Percentiles rank a stretch among this genome's conserved stretches.
These are phyloP conservation scores for Camponotus pennsylvanicus DNA, from an alignment of 1,140 invertebrate genomes.

Conservation along the genomic window DNA sequence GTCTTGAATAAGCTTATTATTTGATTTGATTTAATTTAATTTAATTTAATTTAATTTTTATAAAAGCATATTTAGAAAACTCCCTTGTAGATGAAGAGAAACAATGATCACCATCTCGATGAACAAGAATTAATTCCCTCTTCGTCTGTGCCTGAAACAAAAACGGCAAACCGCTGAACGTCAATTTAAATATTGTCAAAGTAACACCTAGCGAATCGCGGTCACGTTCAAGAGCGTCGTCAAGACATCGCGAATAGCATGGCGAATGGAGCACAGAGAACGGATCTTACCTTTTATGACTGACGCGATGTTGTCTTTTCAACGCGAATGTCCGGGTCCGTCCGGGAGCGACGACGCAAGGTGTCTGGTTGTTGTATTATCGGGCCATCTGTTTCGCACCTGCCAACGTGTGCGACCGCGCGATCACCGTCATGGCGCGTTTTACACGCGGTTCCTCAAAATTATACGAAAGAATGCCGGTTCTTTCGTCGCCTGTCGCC, in stretches of 20 bases:
- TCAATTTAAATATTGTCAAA: neutral
- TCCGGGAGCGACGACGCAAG: constrained; percentile 54
- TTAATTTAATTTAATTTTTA: neutral
- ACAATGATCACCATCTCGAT: neutral
- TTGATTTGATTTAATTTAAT: too few species aligned
- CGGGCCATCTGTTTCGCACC: constrained; percentile 84
- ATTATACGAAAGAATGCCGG: constrained; percentile 31
- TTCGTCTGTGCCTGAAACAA: neutral
- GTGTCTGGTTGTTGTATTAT: constrained; percentile 70
- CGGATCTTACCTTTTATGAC: constrained; percentile 29
- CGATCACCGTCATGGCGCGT: constrained; percentile 80
- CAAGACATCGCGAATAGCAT: neutral
- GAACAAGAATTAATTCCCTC: neutral
- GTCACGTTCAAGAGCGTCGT: neutral
- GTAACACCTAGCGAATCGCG: neutral
- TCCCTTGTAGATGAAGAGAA: neutral
- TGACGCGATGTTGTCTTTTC: constrained; percentile 40
- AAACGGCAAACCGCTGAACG: neutral
- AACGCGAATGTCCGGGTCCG: constrained; percentile 29
- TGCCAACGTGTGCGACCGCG: constrained; percentile 76
- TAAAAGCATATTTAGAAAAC: neutral
- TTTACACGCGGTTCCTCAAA: constrained; percentile 50
- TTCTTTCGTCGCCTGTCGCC: constrained; percentile 1
- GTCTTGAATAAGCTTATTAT: neutral
- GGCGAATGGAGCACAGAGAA: constrained; percentile 5